phyloP scores from a whole-genome alignment of 2,888 invertebrate genomes.

The Odontothrips loti region DNA sequence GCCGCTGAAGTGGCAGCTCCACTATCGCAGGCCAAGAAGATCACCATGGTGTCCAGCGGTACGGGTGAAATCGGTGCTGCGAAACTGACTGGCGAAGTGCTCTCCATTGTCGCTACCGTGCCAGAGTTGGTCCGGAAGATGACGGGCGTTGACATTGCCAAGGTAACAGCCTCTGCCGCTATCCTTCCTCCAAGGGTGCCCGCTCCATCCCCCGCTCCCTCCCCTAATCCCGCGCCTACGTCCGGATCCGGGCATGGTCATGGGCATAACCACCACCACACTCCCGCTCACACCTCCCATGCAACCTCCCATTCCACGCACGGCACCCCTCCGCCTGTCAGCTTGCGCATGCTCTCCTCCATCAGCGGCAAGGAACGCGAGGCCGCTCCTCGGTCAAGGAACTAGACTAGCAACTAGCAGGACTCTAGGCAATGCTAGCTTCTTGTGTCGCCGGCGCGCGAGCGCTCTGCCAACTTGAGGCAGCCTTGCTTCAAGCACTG shows the following conservation, averaged over 20 bases:
- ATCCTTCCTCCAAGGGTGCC: neutral
- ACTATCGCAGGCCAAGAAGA: slow-evolving; percentile 87
- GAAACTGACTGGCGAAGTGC: slow-evolving; percentile 89
- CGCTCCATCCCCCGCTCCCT: neutral
- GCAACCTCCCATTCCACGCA: slow-evolving; percentile 7
- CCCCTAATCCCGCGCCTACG: slow-evolving; percentile 1
- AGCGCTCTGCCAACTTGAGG: neutral
- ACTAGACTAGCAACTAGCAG: neutral
- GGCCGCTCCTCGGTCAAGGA: slow-evolving; percentile 3
- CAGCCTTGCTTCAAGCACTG: neutral
- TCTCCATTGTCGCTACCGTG: slow-evolving; percentile 87
- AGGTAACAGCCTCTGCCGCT: slow-evolving; percentile 54
- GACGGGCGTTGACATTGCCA: slow-evolving; percentile 90
- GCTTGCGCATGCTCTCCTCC: slow-evolving; percentile 9
- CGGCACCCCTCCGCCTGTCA: slow-evolving; percentile 20
- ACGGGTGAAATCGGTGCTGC: slow-evolving; percentile 88
- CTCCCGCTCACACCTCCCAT: slow-evolving; percentile 7
- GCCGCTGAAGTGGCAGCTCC: slow-evolving; percentile 97
- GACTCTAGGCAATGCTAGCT: no score
- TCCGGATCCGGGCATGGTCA: neutral
- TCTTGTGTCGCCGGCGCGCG: no score
- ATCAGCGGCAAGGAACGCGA: slow-evolving; percentile 11
- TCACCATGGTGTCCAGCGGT: slow-evolving; percentile 95
- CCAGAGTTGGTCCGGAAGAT: slow-evolving; percentile 85
- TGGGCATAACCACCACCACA: neutral